Evolutionary conservation across 2,888 invertebrate species (phyloP), one percentile per base, ranked within the genome.

Genomic region (Acrobasis suavella): DNA sequence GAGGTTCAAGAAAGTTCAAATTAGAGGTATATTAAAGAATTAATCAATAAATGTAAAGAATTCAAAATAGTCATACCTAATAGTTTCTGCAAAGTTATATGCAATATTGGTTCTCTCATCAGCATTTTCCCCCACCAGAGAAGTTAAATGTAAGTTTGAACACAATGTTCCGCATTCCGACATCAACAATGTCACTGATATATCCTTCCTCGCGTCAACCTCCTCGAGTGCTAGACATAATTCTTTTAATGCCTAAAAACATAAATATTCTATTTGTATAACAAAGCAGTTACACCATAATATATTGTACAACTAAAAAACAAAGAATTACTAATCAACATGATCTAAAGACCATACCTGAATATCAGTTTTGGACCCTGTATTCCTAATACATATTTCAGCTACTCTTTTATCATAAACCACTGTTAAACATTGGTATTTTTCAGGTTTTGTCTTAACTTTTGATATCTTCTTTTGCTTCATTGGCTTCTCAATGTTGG

Each of bases 111-210:
- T 93, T 67, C 95, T 93, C 70, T 93, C 93, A 49, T 95, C 94
- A 51, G 93, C 86, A 72, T 95, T 92, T 32, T 93, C 89, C 66
- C 94, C 86, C 50, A 96, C 81, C 50, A 98, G 84, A 62, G 94
- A 93, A 63, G 94, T 94, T 64, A 97, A 94, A 85, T 98, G 97
- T 68, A 98, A 91, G 37, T 97, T 97, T 70, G 96, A 95, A 80
- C 97, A 97, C 77, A 97, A 96, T 54, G 95, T 94, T 56, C 94
- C 94, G 60, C 96, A 96, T 61, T 95, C 95, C 9, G 97, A 96
- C 59, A 95, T 95, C 22, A 98, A 81, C 69, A 96, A 88, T 64
- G 98, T 96, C 1, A 94, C 93, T 72, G 94, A 83, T 93, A 93
- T 74, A 86, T 93, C 85, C 64, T 81, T 80, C 63, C 71, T 81